A percentile compares a stretch with the other conserved stretches of the same genome.
Evolutionary conservation across 2,113 vertebrate genomes (phyloP).

Genomic region (Rhabdomys dilectus): DNA sequence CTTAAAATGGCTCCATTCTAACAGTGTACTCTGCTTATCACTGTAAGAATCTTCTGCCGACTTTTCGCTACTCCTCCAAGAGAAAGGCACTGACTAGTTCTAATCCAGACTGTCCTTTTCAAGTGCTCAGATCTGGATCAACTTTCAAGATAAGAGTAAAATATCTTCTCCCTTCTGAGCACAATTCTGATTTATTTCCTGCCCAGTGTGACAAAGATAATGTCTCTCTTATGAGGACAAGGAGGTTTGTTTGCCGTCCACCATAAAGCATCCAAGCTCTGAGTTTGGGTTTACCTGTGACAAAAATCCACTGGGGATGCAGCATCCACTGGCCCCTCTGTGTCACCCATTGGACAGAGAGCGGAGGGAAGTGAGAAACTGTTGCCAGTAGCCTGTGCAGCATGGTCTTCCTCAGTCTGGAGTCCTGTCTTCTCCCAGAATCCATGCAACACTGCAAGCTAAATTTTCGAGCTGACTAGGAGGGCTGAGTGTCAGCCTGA

Average conservation of each 20-base stretch:
- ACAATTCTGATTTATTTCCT: not conserved
- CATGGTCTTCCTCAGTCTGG: not conserved
- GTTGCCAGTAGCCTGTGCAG: not conserved
- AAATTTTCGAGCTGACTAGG: not conserved
- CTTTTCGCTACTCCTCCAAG: not conserved
- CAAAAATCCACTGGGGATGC: not conserved
- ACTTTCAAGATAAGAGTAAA: not conserved
- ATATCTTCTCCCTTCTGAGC: not conserved
- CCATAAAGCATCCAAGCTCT: not conserved
- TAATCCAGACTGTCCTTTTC: not conserved
- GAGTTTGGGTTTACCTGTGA: not conserved
- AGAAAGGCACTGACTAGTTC: not conserved
- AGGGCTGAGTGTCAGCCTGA: not conserved
- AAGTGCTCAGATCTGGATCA: not conserved
- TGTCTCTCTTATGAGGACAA: not conserved
- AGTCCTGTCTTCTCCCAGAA: conserved; percentile 17
- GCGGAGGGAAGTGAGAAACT: not conserved
- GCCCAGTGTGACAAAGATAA: not conserved
- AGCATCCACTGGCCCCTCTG: not conserved
- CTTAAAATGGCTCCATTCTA: not conserved
- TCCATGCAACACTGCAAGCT: not conserved
- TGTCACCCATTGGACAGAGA: not conserved
- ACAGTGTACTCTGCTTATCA: not conserved
- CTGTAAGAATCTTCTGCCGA: not conserved
- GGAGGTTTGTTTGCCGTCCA: not conserved